Conservation (phyloP, 30 jellyfish, hydroid and myxozoan species). For the Cassiopea xamachana region DNA sequence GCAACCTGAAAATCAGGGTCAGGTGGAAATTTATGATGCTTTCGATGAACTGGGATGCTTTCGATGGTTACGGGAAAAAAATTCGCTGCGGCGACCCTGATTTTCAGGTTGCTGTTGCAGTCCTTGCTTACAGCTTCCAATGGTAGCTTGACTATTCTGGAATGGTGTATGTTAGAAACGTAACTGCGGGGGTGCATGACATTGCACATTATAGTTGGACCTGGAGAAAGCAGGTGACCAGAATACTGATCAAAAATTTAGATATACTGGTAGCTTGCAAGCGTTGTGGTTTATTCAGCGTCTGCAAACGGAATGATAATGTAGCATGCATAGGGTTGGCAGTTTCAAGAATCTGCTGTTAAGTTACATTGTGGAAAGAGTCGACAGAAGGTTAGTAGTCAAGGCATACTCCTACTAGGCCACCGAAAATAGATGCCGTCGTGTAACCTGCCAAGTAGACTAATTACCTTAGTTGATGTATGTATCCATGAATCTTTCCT, state of each 20-base stretch:
- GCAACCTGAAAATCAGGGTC: too few relatives aligned
- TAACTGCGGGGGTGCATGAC: slow-evolving; percentile 1
- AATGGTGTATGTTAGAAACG: not conserved
- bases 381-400: not conserved
- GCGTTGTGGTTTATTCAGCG: slow-evolving; percentile 13
- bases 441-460: too few relatives aligned
- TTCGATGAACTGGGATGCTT: too few relatives aligned
- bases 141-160: not conserved
- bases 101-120: too few relatives aligned
- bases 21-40: too few relatives aligned
- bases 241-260: not conserved
- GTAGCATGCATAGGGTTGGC: not conserved
- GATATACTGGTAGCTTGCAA: slow-evolving; percentile 8
- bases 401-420: not conserved
- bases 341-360: not conserved
- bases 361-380: not conserved
- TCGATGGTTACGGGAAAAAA: too few relatives aligned
- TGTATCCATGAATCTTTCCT: too few relatives aligned
- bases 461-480: too few relatives aligned
- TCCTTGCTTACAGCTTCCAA: not conserved
- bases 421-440: too few relatives aligned
- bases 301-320: slow-evolving; percentile 2
- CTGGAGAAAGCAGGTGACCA: not conserved
- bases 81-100: too few relatives aligned
- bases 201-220: not conserved